Evolutionary conservation across 1,140 invertebrate genomes (phyloP), one percentile per base, ranked within the genome.

Genomic region (Hetaerina americana): DNA sequence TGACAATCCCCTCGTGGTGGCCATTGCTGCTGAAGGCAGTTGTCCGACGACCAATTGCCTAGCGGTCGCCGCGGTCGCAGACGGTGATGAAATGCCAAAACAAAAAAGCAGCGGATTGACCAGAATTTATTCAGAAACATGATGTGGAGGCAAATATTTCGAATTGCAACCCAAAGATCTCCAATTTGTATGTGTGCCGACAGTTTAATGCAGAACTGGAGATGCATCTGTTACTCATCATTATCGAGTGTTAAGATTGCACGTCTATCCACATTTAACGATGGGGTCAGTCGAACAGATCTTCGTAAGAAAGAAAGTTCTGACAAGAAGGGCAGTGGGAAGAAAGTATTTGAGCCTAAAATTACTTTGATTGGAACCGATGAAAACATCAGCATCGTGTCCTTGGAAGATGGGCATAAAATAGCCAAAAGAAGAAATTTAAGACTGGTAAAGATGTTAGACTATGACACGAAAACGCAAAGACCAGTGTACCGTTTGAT

Each of bases 361-460:
- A 74, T 75, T 57, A 75, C 74, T 15, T 70, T 75, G 66, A 70
- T 74, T 40, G 70, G 67, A 5, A 72, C 75, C 15, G 74, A 78
- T 71, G 73, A 78, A 6, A 73, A 70, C 26, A 73, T 80, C 0
- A 68, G 68, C 18, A 72, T 80, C 15, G 73, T 76, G 0, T 81
- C 80, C 10, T 22, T 84, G 22, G 78, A 81, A 79, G 84, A 87
- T 77, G 88, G 88, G 0, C 81, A 86, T 73, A 88, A 83, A 78
- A 72, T 90, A 70, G 85, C 88, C 15, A 81, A 84, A 73, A 79
- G 86, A 26, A 80, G 87, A 76, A 84, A 87, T 66, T 80, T 90
- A 71, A 88, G 89, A 78, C 77, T 90, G 66, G 80, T 90, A 0
- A 87, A 88, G 78, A 78, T 89, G 27, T 77, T 86, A 31, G 86